Evolutionary conservation across 2,113 vertebrate genomes (phyloP).

Genomic region (Melanerpes formicivorus): DNA sequence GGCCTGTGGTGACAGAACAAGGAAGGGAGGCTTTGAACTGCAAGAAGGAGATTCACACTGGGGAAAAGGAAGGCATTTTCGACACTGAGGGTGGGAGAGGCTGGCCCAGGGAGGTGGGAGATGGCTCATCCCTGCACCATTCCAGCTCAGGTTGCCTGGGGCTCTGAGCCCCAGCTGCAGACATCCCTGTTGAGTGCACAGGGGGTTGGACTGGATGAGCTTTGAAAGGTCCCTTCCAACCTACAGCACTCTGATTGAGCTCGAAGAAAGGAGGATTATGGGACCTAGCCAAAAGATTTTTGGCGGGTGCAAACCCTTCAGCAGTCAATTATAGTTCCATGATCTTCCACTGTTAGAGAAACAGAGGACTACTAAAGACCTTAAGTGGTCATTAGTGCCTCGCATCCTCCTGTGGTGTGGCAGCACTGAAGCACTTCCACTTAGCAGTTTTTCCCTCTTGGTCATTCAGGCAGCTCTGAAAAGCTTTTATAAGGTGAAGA

Average conservation of each 20-base stretch:
- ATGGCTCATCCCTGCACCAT: no score
- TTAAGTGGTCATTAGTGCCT: neutral
- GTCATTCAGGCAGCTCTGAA: neutral
- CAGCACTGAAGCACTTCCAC: neutral
- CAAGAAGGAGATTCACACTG: no score
- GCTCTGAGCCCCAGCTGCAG: no score
- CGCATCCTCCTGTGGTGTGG: neutral
- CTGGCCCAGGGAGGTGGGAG: no score
- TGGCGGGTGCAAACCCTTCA: neutral
- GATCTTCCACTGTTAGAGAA: neutral
- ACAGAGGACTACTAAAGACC: neutral
- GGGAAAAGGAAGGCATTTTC: no score
- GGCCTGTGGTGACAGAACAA: no score
- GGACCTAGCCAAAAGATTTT: accelerated
- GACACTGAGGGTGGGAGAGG: no score
- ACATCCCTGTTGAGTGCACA: no score
- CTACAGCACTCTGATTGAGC: neutral
- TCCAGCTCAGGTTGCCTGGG: no score
- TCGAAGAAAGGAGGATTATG: neutral
- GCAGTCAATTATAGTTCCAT: neutral
- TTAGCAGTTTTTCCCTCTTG: accelerated
- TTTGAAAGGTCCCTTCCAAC: no score
- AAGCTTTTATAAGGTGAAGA: neutral
- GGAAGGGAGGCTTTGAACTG: no score
- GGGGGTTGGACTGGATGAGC: no score